Evolutionary conservation across 92 coral and sea anemone species (phyloP), one percentile per base, ranked within the genome.

Genomic region (Parazoanthus atlanticus): DNA sequence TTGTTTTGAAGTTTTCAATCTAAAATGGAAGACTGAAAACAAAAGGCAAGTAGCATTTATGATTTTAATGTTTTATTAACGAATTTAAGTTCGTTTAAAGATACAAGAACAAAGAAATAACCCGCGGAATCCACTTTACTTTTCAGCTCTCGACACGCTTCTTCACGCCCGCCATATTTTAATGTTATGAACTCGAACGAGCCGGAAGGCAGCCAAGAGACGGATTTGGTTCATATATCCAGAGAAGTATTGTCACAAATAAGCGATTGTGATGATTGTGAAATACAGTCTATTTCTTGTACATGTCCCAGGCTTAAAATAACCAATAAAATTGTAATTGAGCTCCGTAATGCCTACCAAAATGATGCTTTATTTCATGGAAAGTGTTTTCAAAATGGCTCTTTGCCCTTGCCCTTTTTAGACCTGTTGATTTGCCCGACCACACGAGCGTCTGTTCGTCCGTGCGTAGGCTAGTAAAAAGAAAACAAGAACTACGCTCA

Each of bases 191-290:
- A 33, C 8, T 2, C 11, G 5, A 23, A 21, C 46, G 19, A 9
- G 26, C 40, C 8, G 74, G 34, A 61, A 64, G 74, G 16, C 74
- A 58, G 72, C 73, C 46, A 58, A 61, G 85, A 2, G 17, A 7
- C 13, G 73, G 72, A n/a, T 80, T 61, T 38, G 72, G 25, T 80
- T 31, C 67, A 58, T 1, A 21, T 61, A 56, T 8, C 46, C 65
- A 80, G 85, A 52, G 43, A 80, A 80, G 85, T 80, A 56, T 61
- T 80, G n/a, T 52, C 43, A 11, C 70, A 79, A 79, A 79, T 79
- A 30, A 79, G 70, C 41, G 46, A 80, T 6, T 80, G 73, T 81
- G 26, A 3, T 81, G 85, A 81, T 29, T 30, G 43, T 61, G 85
- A 64, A 29, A 16, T 79, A 47, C 40, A 10, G 26, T 79, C 43